phyloP scores from a whole-genome alignment of 2,797 vertebrate genomes.

The Coccyzus lansbergi region DNA sequence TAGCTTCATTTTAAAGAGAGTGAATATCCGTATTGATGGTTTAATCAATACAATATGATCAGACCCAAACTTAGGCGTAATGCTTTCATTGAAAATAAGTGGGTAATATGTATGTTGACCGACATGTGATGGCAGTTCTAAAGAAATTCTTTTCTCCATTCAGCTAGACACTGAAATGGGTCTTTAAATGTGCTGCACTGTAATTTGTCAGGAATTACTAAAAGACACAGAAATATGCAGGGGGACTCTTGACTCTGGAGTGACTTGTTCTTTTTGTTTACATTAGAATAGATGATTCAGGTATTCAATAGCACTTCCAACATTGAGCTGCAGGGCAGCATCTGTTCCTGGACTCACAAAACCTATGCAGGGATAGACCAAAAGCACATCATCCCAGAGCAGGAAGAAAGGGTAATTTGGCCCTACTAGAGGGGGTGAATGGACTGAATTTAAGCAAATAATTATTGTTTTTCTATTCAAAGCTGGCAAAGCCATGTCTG shows the following conservation, averaged over 20 bases:
- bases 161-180: neutral
- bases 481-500: slow-evolving; percentile 53
- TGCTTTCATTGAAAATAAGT: neutral
- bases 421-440: neutral
- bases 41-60: neutral
- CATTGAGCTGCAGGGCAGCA: slow-evolving; percentile 64
- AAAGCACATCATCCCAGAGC: slow-evolving; percentile 60
- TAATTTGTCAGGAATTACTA: neutral
- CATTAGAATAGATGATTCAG: neutral
- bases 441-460: slow-evolving; percentile 58
- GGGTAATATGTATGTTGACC: neutral
- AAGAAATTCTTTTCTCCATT: neutral
- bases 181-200: neutral
- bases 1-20: neutral
- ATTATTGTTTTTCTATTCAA: slow-evolving; percentile 59
- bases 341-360: slow-evolving; percentile 73
- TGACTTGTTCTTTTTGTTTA: neutral
- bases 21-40: neutral
- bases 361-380: slow-evolving; percentile 73
- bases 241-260: neutral
- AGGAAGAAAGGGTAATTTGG: slow-evolving; percentile 61
- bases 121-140: neutral
- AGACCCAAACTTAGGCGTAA: neutral
- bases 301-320: slow-evolving; percentile 63
- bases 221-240: neutral